Percentiles rank a stretch among this genome's conserved stretches.
phyloP scores from a whole-genome alignment of 2,888 invertebrate genomes.

The Drosophila infuscata region DNA sequence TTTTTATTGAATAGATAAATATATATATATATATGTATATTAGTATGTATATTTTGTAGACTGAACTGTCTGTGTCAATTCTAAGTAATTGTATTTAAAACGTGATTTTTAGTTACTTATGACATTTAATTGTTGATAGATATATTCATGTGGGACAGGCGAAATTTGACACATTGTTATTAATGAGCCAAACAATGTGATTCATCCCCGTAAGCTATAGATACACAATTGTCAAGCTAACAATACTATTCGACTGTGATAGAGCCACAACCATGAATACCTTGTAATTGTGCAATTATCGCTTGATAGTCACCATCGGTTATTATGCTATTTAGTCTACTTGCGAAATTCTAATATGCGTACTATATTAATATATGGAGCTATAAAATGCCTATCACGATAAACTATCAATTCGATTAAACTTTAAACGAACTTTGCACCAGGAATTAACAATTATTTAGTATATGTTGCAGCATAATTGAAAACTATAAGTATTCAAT shows the following conservation, averaged over 20 bases:
- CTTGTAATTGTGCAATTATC: constrained; percentile 32
- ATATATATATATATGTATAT: neutral
- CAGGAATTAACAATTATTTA: neutral
- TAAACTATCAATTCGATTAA: constrained; percentile 39
- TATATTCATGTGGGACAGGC: constrained; percentile 35
- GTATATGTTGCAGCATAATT: constrained; percentile 2
- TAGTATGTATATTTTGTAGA: neutral
- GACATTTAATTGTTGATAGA: constrained; percentile 23
- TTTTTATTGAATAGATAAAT: constrained; percentile 23
- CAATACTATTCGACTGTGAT: constrained; percentile 37
- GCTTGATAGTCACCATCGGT: constrained; percentile 19
- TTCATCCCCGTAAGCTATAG: constrained; percentile 45
- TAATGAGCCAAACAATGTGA: constrained; percentile 73
- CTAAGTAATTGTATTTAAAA: constrained; percentile 48
- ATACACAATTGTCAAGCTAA: constrained; percentile 11
- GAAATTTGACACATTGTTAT: constrained; percentile 73
- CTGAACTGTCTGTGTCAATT: constrained; percentile 10
- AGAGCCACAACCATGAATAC: constrained; percentile 28
- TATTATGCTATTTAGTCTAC: constrained; percentile 20
- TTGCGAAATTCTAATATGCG: constrained; percentile 35
- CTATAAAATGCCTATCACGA: constrained; percentile 31
- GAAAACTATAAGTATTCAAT: neutral
- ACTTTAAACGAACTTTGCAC: constrained; percentile 30
- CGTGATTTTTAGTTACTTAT: constrained; percentile 45
- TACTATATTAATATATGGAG: constrained; percentile 2